Percentiles rank a stretch among this genome's conserved stretches.
Evolutionary conservation across 2,113 vertebrate genomes (phyloP).

Genomic region (Progne subis): DNA sequence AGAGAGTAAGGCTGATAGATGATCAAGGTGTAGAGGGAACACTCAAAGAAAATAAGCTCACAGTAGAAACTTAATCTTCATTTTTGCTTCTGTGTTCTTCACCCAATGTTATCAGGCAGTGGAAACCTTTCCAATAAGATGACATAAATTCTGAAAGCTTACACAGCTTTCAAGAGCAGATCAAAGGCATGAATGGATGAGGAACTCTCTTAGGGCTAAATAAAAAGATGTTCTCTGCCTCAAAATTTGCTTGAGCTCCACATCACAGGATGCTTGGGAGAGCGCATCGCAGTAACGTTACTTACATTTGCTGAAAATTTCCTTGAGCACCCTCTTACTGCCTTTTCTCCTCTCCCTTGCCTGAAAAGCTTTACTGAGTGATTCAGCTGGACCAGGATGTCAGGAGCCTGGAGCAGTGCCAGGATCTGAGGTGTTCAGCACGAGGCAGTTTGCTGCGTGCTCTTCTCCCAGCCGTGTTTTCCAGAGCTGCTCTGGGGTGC

Average conservation of each 20-base stretch:
- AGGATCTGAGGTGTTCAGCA: background rate
- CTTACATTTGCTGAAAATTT: background rate
- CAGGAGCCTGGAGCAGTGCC: background rate
- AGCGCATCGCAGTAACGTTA: accelerated
- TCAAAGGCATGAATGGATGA: background rate
- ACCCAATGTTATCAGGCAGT: background rate
- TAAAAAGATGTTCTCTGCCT: background rate
- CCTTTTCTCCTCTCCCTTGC: background rate
- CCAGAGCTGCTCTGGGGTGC: background rate
- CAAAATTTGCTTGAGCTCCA: background rate
- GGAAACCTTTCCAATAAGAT: background rate
- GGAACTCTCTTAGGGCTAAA: background rate
- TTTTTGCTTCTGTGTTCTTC: background rate
- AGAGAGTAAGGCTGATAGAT: background rate
- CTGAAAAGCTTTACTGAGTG: background rate
- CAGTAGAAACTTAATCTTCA: background rate
- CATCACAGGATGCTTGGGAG: background rate
- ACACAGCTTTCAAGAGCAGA: background rate
- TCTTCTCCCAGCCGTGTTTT: background rate
- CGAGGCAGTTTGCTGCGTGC: accelerated
- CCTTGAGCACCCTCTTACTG: background rate
- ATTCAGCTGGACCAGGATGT: background rate
- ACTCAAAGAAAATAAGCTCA: background rate
- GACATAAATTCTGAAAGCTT: conserved; percentile 16
- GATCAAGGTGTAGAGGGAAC: background rate